Base-by-base conservation (phyloP, 2,888 invertebrate genomes). In the Leucozona laternaria region DNA sequence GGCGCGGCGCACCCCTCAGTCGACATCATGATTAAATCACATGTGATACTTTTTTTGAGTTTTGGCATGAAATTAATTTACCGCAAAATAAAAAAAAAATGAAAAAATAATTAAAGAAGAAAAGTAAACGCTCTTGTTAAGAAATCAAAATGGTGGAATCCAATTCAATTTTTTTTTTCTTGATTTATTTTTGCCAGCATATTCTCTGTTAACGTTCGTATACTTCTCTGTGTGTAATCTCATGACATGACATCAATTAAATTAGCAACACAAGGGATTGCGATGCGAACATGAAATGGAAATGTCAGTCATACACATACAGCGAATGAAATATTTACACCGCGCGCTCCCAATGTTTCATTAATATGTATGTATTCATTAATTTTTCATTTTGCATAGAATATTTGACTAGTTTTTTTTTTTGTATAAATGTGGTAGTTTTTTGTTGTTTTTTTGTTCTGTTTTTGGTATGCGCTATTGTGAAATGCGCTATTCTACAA, bases 241-340 rank as follows among this genome's bases (percentile, higher is more conserved):
- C 57, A 17, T 79, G 81, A 85, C 77, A 81, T 76, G 84, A 48
- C 85, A 82, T 86, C 82, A 86, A 81, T 86, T 81, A 81, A 78
- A 82, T 82, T 75, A 82, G 75, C 66, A 86, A 75, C 78, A 82
- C 81, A 75, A 73, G 68, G 62, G 68, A 77, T 60, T 22, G 68
- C 77, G 53, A 86, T 31, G 70, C 81, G 53, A 86, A 82, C 82
- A 75, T 82, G 70, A 86, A 73, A 78, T 78, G 85, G 70, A 78
- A 86, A 73, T 81, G 86, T 86, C 82, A 70, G 73, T 86, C 86
- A 71, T 57, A 45, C 28, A 7, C 4, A 10, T 45, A 60, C 15
- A 55, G 22, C 22, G 17, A 57, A 86, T 82, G 82, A 82, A 82
- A 75, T 82, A 82, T 79, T 82, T 82, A 64, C 68, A 75, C 57